Percentiles rank a stretch among this genome's conserved stretches.
phyloP scores from a whole-genome alignment of 2,797 vertebrate genomes.

The Megaceryle alcyon region DNA sequence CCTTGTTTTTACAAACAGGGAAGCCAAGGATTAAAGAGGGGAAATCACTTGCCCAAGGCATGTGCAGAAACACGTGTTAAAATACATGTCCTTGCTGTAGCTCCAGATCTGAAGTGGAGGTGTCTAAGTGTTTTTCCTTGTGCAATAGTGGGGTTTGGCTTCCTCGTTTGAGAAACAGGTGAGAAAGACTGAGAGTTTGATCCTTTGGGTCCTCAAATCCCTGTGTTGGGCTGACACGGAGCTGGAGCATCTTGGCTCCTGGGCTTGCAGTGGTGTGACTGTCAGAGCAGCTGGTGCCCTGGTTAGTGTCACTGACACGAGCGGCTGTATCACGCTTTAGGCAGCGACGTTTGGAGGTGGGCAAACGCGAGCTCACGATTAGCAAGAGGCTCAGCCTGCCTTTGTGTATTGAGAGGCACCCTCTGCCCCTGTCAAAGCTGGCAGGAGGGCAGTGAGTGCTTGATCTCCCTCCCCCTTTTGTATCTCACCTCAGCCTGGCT shows the following conservation, averaged over 20 bases:
- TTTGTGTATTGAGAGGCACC: neutral
- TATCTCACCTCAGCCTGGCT: neutral
- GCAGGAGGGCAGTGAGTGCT: neutral
- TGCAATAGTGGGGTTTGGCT: neutral
- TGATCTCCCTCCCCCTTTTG: neutral
- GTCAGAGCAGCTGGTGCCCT: rapidly evolving
- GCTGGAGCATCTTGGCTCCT: neutral
- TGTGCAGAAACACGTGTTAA: slow-evolving; percentile 9
- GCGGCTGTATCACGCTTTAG: neutral
- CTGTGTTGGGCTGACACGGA: neutral
- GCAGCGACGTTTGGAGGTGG: neutral
- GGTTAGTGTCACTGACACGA: no score
- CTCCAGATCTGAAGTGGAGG: neutral
- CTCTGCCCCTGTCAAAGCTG: neutral
- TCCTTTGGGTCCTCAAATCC: neutral
- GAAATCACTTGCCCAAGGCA: slow-evolving; percentile 41
- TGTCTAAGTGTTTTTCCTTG: neutral
- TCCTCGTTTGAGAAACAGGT: neutral
- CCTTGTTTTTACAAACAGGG: neutral
- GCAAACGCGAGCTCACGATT: rapidly evolving
- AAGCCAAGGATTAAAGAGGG: slow-evolving; percentile 36
- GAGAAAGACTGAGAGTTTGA: neutral
- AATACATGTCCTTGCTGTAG: neutral
- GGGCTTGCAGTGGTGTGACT: rapidly evolving
- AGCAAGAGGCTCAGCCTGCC: neutral